These are phyloP conservation scores for Julus scandinavius DNA, from an alignment of 2,888 invertebrate genomes.

Conservation along the genomic window DNA sequence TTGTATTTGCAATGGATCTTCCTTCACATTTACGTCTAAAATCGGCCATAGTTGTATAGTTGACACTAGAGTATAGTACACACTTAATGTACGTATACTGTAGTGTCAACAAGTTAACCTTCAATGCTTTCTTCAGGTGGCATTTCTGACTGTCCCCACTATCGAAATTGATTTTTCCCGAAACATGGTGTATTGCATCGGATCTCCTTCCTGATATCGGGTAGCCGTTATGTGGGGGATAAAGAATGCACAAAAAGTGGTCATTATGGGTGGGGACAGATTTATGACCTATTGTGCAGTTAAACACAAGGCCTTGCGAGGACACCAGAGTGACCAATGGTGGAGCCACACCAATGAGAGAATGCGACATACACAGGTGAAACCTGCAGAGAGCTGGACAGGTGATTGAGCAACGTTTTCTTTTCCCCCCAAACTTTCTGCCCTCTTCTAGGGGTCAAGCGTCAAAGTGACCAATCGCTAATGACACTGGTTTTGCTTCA, in stretches of 20 bases:
- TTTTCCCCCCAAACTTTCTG: background rate
- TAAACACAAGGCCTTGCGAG: background rate
- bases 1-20: too few relatives aligned
- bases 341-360: background rate
- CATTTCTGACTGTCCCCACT: background rate
- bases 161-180: background rate
- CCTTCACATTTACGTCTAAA: too few relatives aligned
- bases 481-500: background rate
- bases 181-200: background rate
- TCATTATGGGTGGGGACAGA: background rate
- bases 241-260: background rate
- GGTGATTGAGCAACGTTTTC: background rate
- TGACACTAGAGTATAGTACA: too few relatives aligned
- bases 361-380: background rate
- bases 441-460: background rate
- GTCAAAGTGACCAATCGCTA: slow-evolving; percentile 11
- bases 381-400: background rate
- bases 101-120: too few relatives aligned
- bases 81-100: too few relatives aligned
- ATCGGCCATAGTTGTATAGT: too few relatives aligned
- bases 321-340: slow-evolving; percentile 5
- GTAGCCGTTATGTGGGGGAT: background rate
- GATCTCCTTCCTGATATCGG: background rate
- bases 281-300: slow-evolving; percentile 21
- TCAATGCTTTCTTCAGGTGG: too few relatives aligned